These are phyloP conservation scores for Sylvilagus bachmani DNA, from an alignment of 2,113 vertebrate genomes.

Conservation along the genomic window DNA sequence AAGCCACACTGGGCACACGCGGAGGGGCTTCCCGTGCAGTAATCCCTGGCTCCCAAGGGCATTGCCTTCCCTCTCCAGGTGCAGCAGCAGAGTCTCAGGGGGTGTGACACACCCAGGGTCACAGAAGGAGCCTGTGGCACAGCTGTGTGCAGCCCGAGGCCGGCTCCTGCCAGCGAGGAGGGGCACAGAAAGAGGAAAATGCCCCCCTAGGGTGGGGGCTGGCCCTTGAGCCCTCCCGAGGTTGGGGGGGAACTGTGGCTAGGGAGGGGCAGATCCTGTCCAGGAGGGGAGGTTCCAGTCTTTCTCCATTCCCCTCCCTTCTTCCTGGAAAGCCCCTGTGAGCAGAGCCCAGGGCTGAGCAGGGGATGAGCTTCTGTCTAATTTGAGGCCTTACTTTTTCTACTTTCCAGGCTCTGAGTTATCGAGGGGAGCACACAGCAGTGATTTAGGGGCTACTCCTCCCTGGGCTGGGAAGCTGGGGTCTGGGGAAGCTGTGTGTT, in stretches of 20 bases:
- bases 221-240: not conserved
- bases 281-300: not conserved
- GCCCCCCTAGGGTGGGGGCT: not conserved
- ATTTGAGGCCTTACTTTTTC: not conserved
- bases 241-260: accelerated
- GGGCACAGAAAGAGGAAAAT: not conserved
- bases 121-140: not conserved
- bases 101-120: not conserved
- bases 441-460: not conserved
- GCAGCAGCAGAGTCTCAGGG: not conserved
- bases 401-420: not conserved
- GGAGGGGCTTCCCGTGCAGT: not conserved
- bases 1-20: accelerated
- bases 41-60: not conserved
- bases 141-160: not conserved
- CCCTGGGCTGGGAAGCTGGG: not conserved
- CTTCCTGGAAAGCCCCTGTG: not conserved
- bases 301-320: not conserved
- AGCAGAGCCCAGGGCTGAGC: not conserved
- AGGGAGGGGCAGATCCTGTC: not conserved
- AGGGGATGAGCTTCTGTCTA: not conserved
- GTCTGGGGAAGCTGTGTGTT: not conserved
- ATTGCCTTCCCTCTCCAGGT: not conserved
- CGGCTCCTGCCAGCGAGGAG: not conserved
- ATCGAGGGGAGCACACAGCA: not conserved